Percentiles rank a stretch among this genome's conserved stretches.
These are phyloP conservation scores for Taxidea taxus DNA, from an alignment of 2,113 vertebrate species.

Conservation along the genomic window DNA sequence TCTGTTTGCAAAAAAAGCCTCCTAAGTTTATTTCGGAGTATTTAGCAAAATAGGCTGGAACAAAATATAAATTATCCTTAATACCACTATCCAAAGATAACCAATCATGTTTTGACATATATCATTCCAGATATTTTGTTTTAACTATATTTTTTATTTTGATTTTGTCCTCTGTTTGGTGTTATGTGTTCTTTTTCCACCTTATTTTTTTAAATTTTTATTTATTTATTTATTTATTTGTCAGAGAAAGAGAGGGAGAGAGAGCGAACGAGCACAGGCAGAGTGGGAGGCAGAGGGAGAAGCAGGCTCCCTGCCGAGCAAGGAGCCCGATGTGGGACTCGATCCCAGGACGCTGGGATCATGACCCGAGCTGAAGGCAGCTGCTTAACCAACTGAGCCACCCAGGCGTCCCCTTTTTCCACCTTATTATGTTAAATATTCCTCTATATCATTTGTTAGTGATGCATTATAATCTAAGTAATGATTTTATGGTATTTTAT, in stretches of 20 bases:
- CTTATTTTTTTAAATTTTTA: background rate
- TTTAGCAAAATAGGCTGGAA: background rate
- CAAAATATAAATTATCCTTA: background rate
- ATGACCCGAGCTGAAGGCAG: too few species aligned
- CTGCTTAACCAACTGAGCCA: too few species aligned
- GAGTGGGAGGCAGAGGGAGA: too few species aligned
- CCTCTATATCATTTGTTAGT: background rate
- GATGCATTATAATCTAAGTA: background rate
- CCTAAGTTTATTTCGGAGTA: background rate
- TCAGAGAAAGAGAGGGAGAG: too few species aligned
- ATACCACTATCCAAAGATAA: background rate
- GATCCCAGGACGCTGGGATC: too few species aligned
- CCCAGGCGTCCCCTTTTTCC: too few species aligned
- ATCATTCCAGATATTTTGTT: background rate
- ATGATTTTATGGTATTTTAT: background rate
- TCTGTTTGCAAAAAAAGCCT: conserved; percentile 1
- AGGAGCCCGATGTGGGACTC: too few species aligned
- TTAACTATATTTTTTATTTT: background rate
- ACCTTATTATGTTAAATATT: background rate
- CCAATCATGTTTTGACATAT: background rate
- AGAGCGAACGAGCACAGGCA: too few species aligned
- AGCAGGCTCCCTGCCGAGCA: too few species aligned
- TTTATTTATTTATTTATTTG: too few species aligned
- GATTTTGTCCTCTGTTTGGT: background rate
- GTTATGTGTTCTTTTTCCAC: background rate